Evolutionary conservation across 1,140 invertebrate species (phyloP).

Genomic region (Zaprionus nigranus): DNA sequence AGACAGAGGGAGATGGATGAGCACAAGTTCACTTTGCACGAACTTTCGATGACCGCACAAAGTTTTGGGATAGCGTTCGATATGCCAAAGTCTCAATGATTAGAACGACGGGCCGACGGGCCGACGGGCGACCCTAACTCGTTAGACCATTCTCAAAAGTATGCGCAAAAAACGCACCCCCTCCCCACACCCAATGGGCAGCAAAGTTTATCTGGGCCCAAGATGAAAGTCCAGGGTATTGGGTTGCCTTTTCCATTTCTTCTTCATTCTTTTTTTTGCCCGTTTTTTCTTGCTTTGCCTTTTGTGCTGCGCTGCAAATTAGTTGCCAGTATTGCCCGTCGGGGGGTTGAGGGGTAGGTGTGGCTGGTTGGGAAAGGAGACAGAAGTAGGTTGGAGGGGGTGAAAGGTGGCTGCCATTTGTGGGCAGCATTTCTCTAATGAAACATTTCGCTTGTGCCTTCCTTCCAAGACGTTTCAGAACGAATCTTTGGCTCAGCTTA

Average conservation of each 20-base stretch:
- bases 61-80: constrained; percentile 66
- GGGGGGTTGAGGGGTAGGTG: background rate
- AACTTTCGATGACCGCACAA: constrained; percentile 68
- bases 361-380: constrained; percentile 13
- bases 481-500: constrained; percentile 38
- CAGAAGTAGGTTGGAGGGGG: background rate
- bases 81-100: constrained; percentile 76
- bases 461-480: constrained; percentile 62
- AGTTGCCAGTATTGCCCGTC: constrained; percentile 43
- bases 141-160: constrained; percentile 70
- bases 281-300: constrained; percentile 45
- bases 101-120: constrained; percentile 49
- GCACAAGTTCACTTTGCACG: constrained; percentile 37
- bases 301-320: constrained; percentile 76
- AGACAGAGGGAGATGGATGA: constrained; percentile 5
- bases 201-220: constrained; percentile 61
- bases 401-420: constrained; percentile 54
- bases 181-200: constrained; percentile 1
- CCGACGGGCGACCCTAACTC: constrained; percentile 42
- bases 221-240: constrained; percentile 43
- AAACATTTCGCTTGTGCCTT: constrained; percentile 68
- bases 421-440: constrained; percentile 74
- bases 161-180: constrained; percentile 60
- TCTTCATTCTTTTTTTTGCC: constrained; percentile 29
- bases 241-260: constrained; percentile 31